Base-by-base conservation (phyloP, 2,797 vertebrate genomes). In the Sebastolobus altivelis region DNA sequence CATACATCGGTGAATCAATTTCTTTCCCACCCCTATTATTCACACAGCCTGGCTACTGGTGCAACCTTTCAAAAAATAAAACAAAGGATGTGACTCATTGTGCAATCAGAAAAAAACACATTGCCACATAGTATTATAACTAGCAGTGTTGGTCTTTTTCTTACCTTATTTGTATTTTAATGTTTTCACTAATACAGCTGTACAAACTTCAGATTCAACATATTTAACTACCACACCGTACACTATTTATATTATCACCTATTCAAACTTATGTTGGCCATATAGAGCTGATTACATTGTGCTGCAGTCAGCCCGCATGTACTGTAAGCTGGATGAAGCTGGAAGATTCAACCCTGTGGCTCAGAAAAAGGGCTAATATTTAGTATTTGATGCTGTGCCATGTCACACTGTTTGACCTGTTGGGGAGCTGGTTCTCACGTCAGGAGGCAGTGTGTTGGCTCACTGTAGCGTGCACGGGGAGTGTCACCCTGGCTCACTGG, bases 361-460 rank as follows among this genome's bases (percentile, higher is more conserved):
- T 73, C 13, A 20, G 43, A 11, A 40, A 59, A 61, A 35, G 10
- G 33, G 49, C 20, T 59, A 20, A 74, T 69, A 65, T 46, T 38
- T 65, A 9, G 69, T 49, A 18, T 54, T 71, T 73, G 76, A 59
- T 37, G 29, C 20, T 6, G 49, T 69, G 58, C 80, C 65, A 18
- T 83, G 65, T 89, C 75, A 79, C 85, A 82, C 43, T 55, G 81
- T 82, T 61, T 79, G 83, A 90, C 88, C 83, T 87, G 75, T 77
- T 66, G 7, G 35, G 69, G 79, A 82, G 55, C 71, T 76, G 0
- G 2, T 9, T 60, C 20, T 65, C 37, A 8, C 3, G 5, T 54
- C 58, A 46, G 46, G 33, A 63, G 33, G 55, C 20, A 8, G 33
- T 20, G 58, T 27, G 72, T 70, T 80, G 61, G 68, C 62, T 77